These are phyloP conservation scores for Myotis pilosus DNA, from an alignment of 2,797 vertebrate genomes.

Conservation along the genomic window DNA sequence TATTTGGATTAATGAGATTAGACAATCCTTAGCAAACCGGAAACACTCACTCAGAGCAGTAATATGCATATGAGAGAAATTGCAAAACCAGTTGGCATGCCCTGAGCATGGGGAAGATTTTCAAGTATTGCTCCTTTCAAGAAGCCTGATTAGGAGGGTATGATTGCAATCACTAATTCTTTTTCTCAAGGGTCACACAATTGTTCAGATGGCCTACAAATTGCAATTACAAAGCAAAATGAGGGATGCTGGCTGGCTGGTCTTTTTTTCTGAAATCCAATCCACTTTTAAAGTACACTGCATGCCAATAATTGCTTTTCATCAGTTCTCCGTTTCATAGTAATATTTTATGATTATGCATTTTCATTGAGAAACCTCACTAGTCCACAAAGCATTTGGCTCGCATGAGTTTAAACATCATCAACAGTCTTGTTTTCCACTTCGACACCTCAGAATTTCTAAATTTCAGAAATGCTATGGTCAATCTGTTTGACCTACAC, in stretches of 20 bases:
- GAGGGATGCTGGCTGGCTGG: conserved; percentile 37
- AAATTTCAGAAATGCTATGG: not conserved
- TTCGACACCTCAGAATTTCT: not conserved
- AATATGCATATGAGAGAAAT: conserved; percentile 58
- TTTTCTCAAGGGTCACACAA: conserved; percentile 79
- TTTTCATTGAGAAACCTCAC: conserved; percentile 65
- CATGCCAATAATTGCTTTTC: conserved; percentile 66
- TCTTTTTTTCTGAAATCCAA: conserved; percentile 70
- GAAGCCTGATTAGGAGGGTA: conserved; percentile 82
- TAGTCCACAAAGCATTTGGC: conserved; percentile 39
- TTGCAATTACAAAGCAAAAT: conserved; percentile 81
- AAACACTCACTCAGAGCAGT: conserved; percentile 67
- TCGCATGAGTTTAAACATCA: conserved; percentile 11
- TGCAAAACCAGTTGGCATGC: conserved; percentile 60
- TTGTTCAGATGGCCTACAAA: conserved; percentile 80
- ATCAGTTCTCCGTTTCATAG: conserved; percentile 72
- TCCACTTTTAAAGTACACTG: conserved; percentile 72
- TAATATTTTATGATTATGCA: conserved; percentile 64
- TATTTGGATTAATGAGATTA: conserved; percentile 74
- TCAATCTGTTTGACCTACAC: not conserved
- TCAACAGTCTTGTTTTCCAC: conserved; percentile 39
- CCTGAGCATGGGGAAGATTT: conserved; percentile 68
- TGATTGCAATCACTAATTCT: conserved; percentile 86
- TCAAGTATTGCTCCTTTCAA: conserved; percentile 78
- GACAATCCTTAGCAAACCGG: conserved; percentile 77